These are phyloP conservation scores for Strongylocentrotus purpuratus DNA, from an alignment of 35 echinoderm and acorn worm species.

Conservation along the genomic window DNA sequence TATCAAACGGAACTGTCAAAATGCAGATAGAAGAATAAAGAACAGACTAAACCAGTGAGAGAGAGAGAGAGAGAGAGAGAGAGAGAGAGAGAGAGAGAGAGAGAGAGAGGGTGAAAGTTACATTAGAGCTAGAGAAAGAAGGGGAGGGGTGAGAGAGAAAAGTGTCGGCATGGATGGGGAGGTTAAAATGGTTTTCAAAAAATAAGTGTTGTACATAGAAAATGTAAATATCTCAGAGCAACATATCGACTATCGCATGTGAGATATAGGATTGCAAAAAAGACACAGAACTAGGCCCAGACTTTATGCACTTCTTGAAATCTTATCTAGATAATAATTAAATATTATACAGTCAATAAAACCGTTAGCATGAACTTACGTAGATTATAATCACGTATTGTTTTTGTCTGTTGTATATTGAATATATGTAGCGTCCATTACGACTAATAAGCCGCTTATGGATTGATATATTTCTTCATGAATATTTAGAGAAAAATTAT, in stretches of 20 bases:
- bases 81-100: neutral
- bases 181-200: no score
- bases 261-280: neutral
- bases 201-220: neutral
- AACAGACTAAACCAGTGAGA: neutral
- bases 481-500: no score
- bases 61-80: conserved; percentile 14
- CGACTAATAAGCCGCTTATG: no score
- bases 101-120: no score
- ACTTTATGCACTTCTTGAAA: no score
- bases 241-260: neutral
- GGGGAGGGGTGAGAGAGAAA: neutral
- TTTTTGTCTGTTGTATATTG: no score
- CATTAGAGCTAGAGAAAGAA: neutral
- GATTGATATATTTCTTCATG: no score
- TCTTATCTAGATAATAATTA: no score
- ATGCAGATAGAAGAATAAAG: no score
- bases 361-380: neutral
- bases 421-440: no score
- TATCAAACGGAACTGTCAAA: no score
- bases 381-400: neutral
- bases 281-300: no score
- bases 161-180: neutral
- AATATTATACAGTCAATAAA: neutral
- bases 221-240: neutral